Evolutionary conservation across 2,888 invertebrate species (phyloP).

Genomic region (Zaprionus lineosus): DNA sequence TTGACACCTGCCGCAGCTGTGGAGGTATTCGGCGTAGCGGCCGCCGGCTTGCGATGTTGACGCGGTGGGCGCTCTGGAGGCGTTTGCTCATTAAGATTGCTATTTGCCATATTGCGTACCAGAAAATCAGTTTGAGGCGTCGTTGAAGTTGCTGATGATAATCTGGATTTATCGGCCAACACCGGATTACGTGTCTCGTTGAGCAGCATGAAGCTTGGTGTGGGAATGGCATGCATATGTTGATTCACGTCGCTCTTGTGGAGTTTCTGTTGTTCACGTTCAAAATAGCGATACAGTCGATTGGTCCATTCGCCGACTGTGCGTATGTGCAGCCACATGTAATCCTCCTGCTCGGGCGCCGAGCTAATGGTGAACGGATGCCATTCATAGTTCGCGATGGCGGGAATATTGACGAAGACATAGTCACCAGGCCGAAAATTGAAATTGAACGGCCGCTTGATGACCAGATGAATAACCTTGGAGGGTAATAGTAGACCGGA

Average conservation of each 20-base stretch:
- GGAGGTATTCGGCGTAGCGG: slow-evolving; percentile 17
- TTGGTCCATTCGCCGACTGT: slow-evolving; percentile 98
- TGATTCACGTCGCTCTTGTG: slow-evolving; percentile 86
- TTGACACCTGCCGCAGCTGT: slow-evolving; percentile 53
- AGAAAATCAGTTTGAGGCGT: slow-evolving; percentile 82
- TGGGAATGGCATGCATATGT: slow-evolving; percentile 76
- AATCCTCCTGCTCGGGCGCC: slow-evolving; percentile 96
- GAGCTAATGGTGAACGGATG: slow-evolving; percentile 98
- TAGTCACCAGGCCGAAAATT: slow-evolving; percentile 97
- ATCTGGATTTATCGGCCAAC: slow-evolving; percentile 11
- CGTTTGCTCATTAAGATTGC: slow-evolving; percentile 28
- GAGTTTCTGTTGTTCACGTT: slow-evolving; percentile 89
- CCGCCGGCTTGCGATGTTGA: slow-evolving; percentile 69
- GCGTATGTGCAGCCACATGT: slow-evolving; percentile 96
- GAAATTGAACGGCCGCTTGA: slow-evolving; percentile 92
- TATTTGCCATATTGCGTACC: slow-evolving; percentile 73
- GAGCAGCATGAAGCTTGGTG: slow-evolving; percentile 68
- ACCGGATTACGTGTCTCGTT: slow-evolving; percentile 55
- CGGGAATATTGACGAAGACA: slow-evolving; percentile 95
- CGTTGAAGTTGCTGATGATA: slow-evolving; percentile 35
- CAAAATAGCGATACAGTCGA: slow-evolving; percentile 92
- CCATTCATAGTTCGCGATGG: slow-evolving; percentile 96
- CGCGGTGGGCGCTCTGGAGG: slow-evolving; percentile 76
- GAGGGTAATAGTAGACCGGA: slow-evolving; percentile 94
- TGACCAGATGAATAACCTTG: slow-evolving; percentile 94